Evolutionary conservation across 37 sponge, comb jelly and placozoan species (phyloP).

Genomic region (Spongilla lacustris): DNA sequence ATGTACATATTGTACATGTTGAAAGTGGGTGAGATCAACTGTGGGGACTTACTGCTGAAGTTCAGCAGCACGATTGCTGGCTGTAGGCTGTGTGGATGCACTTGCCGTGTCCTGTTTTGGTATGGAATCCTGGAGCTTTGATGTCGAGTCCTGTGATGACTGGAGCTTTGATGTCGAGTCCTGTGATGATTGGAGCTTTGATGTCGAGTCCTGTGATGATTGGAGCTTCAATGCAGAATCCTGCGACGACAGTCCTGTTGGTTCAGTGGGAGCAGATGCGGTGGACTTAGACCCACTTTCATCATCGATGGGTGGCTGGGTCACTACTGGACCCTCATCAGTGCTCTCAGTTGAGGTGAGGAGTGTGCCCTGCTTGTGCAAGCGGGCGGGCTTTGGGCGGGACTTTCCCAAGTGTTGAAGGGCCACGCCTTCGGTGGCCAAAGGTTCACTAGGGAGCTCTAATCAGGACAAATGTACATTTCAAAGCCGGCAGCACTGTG

Average conservation of each 20-base stretch:
- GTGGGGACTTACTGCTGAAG: not conserved
- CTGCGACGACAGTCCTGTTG: not conserved
- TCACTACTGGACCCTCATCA: not conserved
- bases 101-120: not conserved
- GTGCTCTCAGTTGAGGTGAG: not conserved
- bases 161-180: not conserved
- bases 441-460: slow-evolving; percentile 48
- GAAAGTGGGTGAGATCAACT: too few relatives aligned
- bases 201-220: not conserved
- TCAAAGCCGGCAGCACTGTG: too few relatives aligned
- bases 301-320: not conserved
- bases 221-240: not conserved
- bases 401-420: slow-evolving; percentile 71
- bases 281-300: not conserved
- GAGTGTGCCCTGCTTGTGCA: slow-evolving; percentile 15
- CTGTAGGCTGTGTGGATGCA: not conserved
- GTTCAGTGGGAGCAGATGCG: not conserved
- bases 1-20: too few relatives aligned
- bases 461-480: too few relatives aligned
- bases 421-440: slow-evolving; percentile 48
- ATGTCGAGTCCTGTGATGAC: not conserved
- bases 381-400: slow-evolving; percentile 61
- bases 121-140: not conserved
- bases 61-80: not conserved
- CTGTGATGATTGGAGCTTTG: not conserved